Evolutionary conservation across 2,797 vertebrate species (phyloP).

Genomic region (Pseudochromis fuscus): DNA sequence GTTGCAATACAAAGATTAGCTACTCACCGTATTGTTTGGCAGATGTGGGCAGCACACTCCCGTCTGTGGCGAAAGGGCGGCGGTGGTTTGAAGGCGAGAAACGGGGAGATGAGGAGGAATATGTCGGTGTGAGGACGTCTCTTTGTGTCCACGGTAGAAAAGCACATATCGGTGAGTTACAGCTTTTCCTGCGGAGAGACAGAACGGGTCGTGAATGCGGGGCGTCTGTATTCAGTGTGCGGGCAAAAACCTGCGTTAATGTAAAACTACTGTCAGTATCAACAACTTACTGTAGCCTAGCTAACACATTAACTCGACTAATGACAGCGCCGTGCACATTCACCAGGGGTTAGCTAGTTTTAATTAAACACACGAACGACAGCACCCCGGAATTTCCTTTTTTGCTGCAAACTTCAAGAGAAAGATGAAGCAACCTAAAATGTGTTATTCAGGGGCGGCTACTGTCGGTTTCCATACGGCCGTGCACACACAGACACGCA

Average conservation of each 20-base stretch:
- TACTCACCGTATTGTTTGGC: constrained; percentile 74
- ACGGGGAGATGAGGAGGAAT: constrained; percentile 56
- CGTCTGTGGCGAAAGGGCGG: constrained; percentile 65
- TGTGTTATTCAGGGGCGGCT: constrained; percentile 69
- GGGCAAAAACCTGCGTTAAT: constrained; percentile 16
- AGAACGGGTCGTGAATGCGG: constrained; percentile 37
- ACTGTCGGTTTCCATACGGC: constrained; percentile 46
- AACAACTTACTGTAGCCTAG: constrained; percentile 24
- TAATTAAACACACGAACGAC: constrained; percentile 13
- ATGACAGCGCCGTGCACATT: constrained; percentile 11
- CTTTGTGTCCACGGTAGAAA: constrained; percentile 32
- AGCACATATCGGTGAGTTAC: constrained; percentile 70
- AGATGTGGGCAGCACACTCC: constrained; percentile 72
- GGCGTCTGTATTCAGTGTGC: constrained; percentile 10
- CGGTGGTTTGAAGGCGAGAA: constrained; percentile 53
- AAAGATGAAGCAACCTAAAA: constrained; percentile 58
- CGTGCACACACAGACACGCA: neutral
- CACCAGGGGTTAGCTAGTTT: neutral
- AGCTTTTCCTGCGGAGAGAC: constrained; percentile 13
- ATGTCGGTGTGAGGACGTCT: constrained; percentile 66
- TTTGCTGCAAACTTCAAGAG: constrained; percentile 58
- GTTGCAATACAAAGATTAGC: constrained; percentile 87
- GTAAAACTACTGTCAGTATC: constrained; percentile 14
- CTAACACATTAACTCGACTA: constrained; percentile 7
- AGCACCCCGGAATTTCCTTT: constrained; percentile 62